Conservation (phyloP, 2,113 vertebrate species). For the Caloenas nicobarica region DNA sequence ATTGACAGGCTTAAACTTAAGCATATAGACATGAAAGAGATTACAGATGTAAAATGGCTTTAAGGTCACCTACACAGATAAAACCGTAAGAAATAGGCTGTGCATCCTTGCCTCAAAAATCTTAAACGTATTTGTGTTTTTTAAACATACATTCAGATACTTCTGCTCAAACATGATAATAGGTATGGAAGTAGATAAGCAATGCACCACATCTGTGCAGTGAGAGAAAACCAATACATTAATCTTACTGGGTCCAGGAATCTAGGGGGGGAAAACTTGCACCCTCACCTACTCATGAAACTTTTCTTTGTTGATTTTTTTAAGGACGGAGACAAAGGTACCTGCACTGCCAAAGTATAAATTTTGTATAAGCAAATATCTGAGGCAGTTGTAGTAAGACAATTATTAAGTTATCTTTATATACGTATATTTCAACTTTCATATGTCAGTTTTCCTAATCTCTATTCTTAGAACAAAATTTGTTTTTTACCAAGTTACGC, state of each 20-base stretch:
- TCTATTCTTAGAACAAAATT: background rate
- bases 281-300: background rate
- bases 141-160: background rate
- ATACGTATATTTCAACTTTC: background rate
- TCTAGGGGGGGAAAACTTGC: background rate
- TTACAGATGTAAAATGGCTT: background rate
- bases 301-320: background rate
- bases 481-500: background rate
- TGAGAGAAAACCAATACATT: background rate
- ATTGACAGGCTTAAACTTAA: background rate
- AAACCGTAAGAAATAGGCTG: background rate
- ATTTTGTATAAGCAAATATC: background rate
- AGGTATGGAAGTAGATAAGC: background rate
- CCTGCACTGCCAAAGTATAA: background rate
- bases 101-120: background rate
- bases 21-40: background rate
- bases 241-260: background rate
- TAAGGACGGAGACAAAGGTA: background rate
- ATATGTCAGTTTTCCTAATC: background rate
- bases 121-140: background rate
- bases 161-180: background rate
- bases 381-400: background rate
- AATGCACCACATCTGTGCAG: background rate
- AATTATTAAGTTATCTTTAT: background rate
- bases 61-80: background rate